Conservation (phyloP, 2,113 vertebrate species). For the Camelus bactrianus region DNA sequence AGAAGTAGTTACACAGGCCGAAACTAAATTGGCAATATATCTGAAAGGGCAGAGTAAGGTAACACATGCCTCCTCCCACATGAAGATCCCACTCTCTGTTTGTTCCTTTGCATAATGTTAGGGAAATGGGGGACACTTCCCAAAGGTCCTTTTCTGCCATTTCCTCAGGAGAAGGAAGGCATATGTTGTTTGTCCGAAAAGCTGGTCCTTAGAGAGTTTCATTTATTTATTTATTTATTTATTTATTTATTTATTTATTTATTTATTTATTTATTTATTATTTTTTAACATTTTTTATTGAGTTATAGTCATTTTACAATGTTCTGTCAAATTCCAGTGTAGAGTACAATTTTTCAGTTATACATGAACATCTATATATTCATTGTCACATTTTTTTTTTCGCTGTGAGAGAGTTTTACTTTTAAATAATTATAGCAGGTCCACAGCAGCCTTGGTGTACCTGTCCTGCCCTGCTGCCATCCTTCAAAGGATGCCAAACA, state of each 20-base stretch:
- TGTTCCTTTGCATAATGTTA: neutral
- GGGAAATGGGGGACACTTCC: neutral
- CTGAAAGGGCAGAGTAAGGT: neutral
- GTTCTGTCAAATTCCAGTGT: too few relatives aligned
- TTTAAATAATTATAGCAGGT: slow-evolving; percentile 54
- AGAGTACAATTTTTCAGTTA: too few relatives aligned
- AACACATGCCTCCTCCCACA: neutral
- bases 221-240: neutral
- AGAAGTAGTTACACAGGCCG: neutral
- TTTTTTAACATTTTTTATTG: too few relatives aligned
- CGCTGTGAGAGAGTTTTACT: neutral
- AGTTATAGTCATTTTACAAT: too few relatives aligned
- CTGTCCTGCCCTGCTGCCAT: neutral
- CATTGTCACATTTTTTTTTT: too few relatives aligned
- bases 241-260: too few relatives aligned
- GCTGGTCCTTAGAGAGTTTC: slow-evolving; percentile 2
- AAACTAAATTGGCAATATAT: neutral
- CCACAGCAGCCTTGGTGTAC: neutral
- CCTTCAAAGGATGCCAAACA: neutral
- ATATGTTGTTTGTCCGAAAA: slow-evolving; percentile 48
- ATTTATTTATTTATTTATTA: too few relatives aligned
- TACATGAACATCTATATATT: too few relatives aligned
- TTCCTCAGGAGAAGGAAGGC: slow-evolving; percentile 4
- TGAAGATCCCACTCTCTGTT: neutral
- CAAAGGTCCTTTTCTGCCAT: neutral